Evolutionary conservation across 2,113 vertebrate genomes (phyloP).

Genomic region (Strigops habroptila): DNA sequence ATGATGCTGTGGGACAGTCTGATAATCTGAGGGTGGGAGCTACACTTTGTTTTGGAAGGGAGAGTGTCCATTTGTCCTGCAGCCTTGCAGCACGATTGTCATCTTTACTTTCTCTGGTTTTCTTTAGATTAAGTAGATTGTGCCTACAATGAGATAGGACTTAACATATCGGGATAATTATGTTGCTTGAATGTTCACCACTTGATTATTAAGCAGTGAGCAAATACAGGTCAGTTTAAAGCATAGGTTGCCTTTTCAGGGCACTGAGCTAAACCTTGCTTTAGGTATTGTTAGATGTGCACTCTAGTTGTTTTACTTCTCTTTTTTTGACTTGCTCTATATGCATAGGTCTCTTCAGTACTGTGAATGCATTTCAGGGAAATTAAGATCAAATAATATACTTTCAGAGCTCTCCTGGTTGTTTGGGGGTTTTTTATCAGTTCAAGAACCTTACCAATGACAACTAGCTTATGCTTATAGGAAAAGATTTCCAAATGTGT

Average conservation of each 20-base stretch:
- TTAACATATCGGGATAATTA: background rate
- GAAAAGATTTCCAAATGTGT: background rate
- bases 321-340: background rate
- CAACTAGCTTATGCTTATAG: background rate
- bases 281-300: background rate
- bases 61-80: background rate
- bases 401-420: background rate
- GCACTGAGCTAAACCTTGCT: background rate
- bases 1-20: background rate
- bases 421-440: background rate
- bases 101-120: background rate
- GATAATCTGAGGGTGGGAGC: background rate
- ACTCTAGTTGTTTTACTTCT: background rate
- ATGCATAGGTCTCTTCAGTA: background rate
- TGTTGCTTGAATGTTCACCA: background rate
- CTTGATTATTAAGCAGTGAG: background rate
- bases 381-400: background rate
- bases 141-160: background rate
- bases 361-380: background rate
- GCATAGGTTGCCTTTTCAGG: background rate
- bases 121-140: background rate
- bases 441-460: background rate
- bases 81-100: background rate
- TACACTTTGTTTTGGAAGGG: background rate
- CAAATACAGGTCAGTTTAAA: background rate